phyloP scores from a whole-genome alignment of 2,797 vertebrate genomes.

The Euthynnus affinis region DNA sequence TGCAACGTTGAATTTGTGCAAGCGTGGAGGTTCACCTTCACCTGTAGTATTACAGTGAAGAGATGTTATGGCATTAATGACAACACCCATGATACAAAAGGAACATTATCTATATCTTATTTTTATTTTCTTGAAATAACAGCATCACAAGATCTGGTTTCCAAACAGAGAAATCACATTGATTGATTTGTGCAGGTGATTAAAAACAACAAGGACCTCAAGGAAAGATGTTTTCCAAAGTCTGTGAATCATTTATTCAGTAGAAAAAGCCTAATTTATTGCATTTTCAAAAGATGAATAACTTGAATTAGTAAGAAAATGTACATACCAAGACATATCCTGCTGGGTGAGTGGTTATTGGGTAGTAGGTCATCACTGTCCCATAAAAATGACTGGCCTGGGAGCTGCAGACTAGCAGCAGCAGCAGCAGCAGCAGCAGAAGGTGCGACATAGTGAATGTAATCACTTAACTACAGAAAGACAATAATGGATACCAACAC shows the following conservation, averaged over 20 bases:
- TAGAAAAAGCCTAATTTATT: too few relatives aligned
- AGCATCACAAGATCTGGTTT: too few relatives aligned
- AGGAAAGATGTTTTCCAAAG: too few relatives aligned
- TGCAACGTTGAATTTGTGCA: rapidly evolving
- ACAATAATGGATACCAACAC: background rate
- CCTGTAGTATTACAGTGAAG: conserved; percentile 44
- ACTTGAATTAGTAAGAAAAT: background rate
- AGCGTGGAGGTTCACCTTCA: conserved; percentile 2
- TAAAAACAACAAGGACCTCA: too few relatives aligned
- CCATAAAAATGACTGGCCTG: conserved; percentile 49
- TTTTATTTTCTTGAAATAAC: too few relatives aligned
- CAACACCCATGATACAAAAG: background rate
- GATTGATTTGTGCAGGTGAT: too few relatives aligned
- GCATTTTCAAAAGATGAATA: background rate
- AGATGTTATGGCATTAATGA: background rate
- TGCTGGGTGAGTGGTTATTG: background rate
- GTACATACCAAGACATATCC: conserved; percentile 44
- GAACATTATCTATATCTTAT: too few relatives aligned
- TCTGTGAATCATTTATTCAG: too few relatives aligned
- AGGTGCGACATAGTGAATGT: conserved; percentile 30
- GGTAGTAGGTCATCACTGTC: conserved; percentile 56
- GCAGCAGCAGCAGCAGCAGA: conserved; percentile 34
- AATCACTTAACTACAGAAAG: background rate
- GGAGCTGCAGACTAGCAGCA: conserved; percentile 40
- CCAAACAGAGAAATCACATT: too few relatives aligned